These are phyloP conservation scores for Dicrurus megarhynchus DNA, from an alignment of 2,113 vertebrate genomes.

Conservation along the genomic window DNA sequence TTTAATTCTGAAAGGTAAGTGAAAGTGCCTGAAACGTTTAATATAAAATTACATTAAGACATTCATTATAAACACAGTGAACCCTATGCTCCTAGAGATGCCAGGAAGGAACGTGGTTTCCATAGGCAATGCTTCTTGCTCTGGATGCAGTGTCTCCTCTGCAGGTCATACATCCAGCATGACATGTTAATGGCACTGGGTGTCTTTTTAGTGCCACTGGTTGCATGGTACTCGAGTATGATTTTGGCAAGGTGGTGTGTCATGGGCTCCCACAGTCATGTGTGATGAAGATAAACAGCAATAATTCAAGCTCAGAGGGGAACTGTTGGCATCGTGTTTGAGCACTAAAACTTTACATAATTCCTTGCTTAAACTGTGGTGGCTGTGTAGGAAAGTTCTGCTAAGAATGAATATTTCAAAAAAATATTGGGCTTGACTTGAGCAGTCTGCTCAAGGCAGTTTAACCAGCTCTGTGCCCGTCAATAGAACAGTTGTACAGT, in stretches of 20 bases:
- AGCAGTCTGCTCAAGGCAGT: not conserved
- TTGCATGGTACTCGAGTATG: rapidly evolving
- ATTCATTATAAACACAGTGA: not conserved
- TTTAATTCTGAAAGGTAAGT: constrained; percentile 60
- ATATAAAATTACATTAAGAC: constrained; percentile 22
- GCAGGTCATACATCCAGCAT: not conserved
- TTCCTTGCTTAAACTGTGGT: not conserved
- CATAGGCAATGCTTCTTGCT: not conserved
- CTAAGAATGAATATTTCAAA: not conserved
- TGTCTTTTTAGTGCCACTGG: not conserved
- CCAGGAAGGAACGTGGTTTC: not conserved
- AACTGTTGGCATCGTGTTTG: not conserved
- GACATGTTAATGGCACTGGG: not conserved
- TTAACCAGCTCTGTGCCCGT: not conserved
- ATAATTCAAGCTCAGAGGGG: not conserved
- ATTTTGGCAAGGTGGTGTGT: not conserved
- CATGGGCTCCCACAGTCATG: not conserved
- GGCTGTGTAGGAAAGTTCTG: not conserved
- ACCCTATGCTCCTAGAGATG: not conserved
- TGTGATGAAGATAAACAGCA: not conserved
- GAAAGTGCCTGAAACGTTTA: constrained; percentile 45
- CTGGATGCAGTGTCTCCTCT: not conserved
- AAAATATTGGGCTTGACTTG: not conserved
- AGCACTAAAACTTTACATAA: not conserved
- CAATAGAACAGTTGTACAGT: not conserved